Percentiles rank a stretch among this genome's conserved stretches.
phyloP scores from a whole-genome alignment of 1,140 invertebrate species.

The Leptonema lineaticorne region DNA sequence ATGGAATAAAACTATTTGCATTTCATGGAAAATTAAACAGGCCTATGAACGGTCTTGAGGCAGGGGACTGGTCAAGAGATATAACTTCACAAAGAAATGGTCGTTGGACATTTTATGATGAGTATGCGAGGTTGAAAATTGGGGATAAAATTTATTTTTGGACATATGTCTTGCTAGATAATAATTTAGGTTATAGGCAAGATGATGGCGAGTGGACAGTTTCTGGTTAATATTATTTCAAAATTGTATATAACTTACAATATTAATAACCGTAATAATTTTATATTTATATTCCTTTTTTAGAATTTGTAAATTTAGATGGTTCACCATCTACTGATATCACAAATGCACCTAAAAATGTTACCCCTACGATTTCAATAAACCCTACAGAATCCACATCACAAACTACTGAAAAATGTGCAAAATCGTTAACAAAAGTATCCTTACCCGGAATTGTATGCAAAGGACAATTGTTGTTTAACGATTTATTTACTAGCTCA shows the following conservation, averaged over 20 bases:
- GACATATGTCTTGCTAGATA: conserved; percentile 66
- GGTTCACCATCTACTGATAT: conserved; percentile 18
- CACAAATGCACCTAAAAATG: too few relatives aligned
- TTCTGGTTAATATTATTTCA: conserved; percentile 43
- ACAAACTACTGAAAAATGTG: conserved; percentile 38
- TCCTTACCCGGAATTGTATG: conserved; percentile 52
- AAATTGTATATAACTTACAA: too few relatives aligned
- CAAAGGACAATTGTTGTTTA: conserved; percentile 56
- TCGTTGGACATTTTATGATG: conserved; percentile 68
- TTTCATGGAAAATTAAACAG: conserved; percentile 75
- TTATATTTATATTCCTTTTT: too few relatives aligned
- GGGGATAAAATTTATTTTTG: conserved; percentile 74
- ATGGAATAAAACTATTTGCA: conserved; percentile 70
- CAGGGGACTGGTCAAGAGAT: conserved; percentile 67
- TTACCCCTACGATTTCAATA: too few relatives aligned
- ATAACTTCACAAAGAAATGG: conserved; percentile 65
- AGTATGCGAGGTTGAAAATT: conserved; percentile 58
- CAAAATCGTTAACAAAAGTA: conserved; percentile 45
- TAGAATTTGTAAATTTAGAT: conserved; percentile 31
- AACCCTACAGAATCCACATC: too few relatives aligned
- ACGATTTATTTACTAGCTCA: conserved; percentile 54
- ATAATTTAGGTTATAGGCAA: conserved; percentile 58
- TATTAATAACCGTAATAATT: too few relatives aligned
- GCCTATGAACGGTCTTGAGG: conserved; percentile 70
- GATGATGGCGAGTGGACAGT: conserved; percentile 62